phyloP scores from a whole-genome alignment of 2,888 invertebrate genomes.

The Sphinx pinastri region DNA sequence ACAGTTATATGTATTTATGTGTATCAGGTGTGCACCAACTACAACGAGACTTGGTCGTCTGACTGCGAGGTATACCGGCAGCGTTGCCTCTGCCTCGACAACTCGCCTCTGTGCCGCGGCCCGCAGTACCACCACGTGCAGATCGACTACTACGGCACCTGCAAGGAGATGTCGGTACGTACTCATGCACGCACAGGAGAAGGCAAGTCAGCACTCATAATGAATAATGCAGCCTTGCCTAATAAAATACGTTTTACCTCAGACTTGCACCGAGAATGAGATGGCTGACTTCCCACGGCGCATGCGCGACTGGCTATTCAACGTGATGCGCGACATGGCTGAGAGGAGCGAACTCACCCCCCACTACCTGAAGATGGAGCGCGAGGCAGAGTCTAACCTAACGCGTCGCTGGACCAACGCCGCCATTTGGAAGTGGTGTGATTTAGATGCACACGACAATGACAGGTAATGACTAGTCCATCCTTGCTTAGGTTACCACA shows the following conservation, averaged over 20 bases:
- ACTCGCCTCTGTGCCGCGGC: conserved; percentile 88
- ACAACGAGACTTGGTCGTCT: conserved; percentile 97
- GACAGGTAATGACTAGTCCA: conserved; percentile 84
- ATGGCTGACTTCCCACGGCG: conserved; percentile 97
- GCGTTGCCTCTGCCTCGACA: conserved; percentile 94
- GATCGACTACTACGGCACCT: conserved; percentile 96
- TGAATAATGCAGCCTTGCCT: too few relatives aligned
- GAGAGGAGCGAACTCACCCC: conserved; percentile 92
- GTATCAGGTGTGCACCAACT: conserved; percentile 92
- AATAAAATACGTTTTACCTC: neutral
- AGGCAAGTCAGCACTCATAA: too few relatives aligned
- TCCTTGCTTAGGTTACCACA: too few relatives aligned
- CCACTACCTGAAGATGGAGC: conserved; percentile 93
- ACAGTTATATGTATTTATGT: too few relatives aligned
- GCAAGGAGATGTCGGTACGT: conserved; percentile 89
- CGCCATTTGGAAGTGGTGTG: conserved; percentile 99
- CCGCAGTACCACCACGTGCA: conserved; percentile 92
- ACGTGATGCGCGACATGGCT: conserved; percentile 97
- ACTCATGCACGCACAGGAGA: too few relatives aligned
- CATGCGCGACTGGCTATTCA: conserved; percentile 99
- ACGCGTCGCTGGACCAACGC: conserved; percentile 95
- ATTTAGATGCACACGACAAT: conserved; percentile 95
- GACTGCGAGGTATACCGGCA: conserved; percentile 97
- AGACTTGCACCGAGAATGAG: conserved; percentile 89
- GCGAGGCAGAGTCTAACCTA: conserved; percentile 94